Conservation (phyloP, 1,140 invertebrate genomes). For the Cheumatopsyche charites region DNA sequence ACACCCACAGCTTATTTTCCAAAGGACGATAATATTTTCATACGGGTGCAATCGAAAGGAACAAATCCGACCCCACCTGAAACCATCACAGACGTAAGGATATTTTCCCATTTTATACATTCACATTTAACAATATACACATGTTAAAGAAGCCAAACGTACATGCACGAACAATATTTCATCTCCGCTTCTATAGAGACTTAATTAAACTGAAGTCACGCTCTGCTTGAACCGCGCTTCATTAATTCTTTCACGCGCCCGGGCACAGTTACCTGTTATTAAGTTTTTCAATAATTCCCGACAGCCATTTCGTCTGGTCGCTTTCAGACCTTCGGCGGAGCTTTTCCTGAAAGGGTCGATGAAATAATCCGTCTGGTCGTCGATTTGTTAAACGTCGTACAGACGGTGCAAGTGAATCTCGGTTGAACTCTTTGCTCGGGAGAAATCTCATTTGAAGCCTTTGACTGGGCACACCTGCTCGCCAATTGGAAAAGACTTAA, state of each 20-base stretch:
- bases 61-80: background rate
- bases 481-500: slow-evolving; percentile 45
- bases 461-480: slow-evolving; percentile 43
- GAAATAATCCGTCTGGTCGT: slow-evolving; percentile 9
- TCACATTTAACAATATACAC: too few species aligned
- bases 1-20: background rate
- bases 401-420: slow-evolving; percentile 7
- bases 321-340: background rate
- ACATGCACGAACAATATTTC: too few species aligned
- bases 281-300: slow-evolving; percentile 19
- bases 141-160: too few species aligned
- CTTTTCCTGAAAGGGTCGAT: background rate
- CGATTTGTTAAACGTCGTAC: slow-evolving; percentile 15
- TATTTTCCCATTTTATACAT: too few species aligned
- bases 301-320: background rate
- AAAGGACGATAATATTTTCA: slow-evolving; percentile 13
- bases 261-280: background rate
- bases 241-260: too few species aligned
- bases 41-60: slow-evolving; percentile 5
- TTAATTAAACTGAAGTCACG: too few species aligned
- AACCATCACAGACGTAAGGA: too few species aligned
- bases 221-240: too few species aligned
- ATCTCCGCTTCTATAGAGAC: too few species aligned
- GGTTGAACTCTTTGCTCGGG: slow-evolving; percentile 28
- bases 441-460: slow-evolving; percentile 38